Evolutionary conservation across 1,140 invertebrate genomes (phyloP).

Genomic region (Apis dorsata): DNA sequence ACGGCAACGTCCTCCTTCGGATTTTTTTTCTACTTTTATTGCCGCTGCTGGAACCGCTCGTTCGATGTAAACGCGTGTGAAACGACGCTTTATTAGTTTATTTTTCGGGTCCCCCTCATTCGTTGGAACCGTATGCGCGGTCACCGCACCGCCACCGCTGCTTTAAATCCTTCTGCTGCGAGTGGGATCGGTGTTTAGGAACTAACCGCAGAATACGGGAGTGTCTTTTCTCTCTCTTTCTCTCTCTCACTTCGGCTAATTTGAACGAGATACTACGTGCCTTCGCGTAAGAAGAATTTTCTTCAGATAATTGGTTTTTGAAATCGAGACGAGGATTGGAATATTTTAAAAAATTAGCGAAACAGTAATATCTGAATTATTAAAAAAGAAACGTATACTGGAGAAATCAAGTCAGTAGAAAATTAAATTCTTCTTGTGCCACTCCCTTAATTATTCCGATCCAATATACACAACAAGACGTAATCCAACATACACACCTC

Average conservation of each 20-base stretch:
- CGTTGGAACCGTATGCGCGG: slow-evolving; percentile 12
- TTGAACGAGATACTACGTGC: neutral
- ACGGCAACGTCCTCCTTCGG: slow-evolving; percentile 38
- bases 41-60: slow-evolving; percentile 23
- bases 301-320: neutral
- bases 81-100: slow-evolving; percentile 67
- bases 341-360: too few relatives aligned
- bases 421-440: neutral
- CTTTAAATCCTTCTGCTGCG: slow-evolving; percentile 44
- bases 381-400: too few relatives aligned
- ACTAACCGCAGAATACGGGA: slow-evolving; percentile 50
- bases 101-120: slow-evolving; percentile 51
- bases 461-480: neutral
- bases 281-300: neutral
- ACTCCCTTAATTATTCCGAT: neutral
- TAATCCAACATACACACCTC: neutral
- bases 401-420: too few relatives aligned
- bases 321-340: too few relatives aligned
- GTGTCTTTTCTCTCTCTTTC: slow-evolving; percentile 36
- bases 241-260: neutral
- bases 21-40: slow-evolving; percentile 59
- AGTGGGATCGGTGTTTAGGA: slow-evolving; percentile 51
- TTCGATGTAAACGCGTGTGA: slow-evolving; percentile 63
- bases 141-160: neutral
- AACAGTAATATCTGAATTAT: too few relatives aligned